phyloP scores from a whole-genome alignment of 1,140 invertebrate species.

The Episyrphus balteatus region DNA sequence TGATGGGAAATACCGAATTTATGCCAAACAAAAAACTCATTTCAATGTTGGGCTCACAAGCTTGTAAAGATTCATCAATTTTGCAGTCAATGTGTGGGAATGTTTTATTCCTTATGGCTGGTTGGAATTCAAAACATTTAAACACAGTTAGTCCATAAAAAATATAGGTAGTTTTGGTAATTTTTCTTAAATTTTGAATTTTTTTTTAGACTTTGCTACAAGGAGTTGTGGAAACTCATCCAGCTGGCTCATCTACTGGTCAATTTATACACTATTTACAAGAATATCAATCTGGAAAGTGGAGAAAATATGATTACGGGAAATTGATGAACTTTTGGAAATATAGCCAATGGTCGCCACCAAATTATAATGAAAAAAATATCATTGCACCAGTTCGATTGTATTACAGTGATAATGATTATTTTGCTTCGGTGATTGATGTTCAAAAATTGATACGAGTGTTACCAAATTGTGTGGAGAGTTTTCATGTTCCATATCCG shows the following conservation, averaged over 20 bases:
- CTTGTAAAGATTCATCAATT: constrained; percentile 21
- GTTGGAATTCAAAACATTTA: constrained; percentile 27
- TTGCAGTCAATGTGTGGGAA: constrained; percentile 26
- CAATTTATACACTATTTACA: constrained; percentile 60
- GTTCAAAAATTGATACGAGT: constrained; percentile 41
- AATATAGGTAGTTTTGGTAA: constrained; percentile 36
- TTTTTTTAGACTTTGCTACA: constrained; percentile 45
- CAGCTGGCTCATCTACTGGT: constrained; percentile 60
- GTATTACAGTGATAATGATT: constrained; percentile 60
- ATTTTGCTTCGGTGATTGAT: constrained; percentile 44
- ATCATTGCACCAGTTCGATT: constrained; percentile 49
- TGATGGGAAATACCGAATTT: constrained; percentile 26
- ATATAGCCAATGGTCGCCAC: constrained; percentile 42
- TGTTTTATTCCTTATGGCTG: constrained; percentile 25
- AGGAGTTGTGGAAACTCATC: constrained; percentile 54
- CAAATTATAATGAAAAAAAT: constrained; percentile 43
- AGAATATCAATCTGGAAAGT: constrained; percentile 37
- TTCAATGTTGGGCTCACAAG: constrained; percentile 22
- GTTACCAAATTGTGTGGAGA: constrained; percentile 38
- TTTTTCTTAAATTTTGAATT: background rate
- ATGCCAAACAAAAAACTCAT: constrained; percentile 24
- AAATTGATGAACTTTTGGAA: constrained; percentile 31
- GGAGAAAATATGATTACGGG: constrained; percentile 36
- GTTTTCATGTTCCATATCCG: constrained; percentile 31
- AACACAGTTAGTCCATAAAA: constrained; percentile 20